Conservation (phyloP, 2,113 vertebrate genomes). For the Siniperca knerii region DNA sequence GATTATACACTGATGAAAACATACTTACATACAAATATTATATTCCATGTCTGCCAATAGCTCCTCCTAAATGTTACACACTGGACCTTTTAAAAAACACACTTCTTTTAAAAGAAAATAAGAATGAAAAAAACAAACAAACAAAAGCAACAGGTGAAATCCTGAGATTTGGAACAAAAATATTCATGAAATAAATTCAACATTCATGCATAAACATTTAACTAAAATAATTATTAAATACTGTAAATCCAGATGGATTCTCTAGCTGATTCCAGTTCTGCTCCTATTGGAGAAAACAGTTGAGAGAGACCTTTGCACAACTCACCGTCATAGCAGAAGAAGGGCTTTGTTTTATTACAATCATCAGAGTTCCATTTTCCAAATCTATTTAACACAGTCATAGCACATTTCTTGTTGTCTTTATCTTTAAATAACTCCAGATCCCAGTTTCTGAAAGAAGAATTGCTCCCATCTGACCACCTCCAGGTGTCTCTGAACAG, state of each 20-base stretch:
- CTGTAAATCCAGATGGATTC: neutral
- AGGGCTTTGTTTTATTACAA: fast-evolving
- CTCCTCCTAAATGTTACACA: too few relatives aligned
- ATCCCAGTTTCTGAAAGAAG: conserved; percentile 32
- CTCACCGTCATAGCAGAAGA: conserved; percentile 52
- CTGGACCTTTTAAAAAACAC: too few relatives aligned
- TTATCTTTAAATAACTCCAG: fast-evolving
- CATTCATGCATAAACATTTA: neutral
- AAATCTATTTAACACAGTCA: fast-evolving
- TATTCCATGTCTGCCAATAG: too few relatives aligned
- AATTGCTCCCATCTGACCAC: neutral
- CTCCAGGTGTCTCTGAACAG: conserved; percentile 30
- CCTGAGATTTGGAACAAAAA: neutral
- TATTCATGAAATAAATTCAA: neutral
- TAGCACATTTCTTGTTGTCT: fast-evolving
- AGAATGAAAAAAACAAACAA: too few relatives aligned
- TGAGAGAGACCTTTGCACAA: neutral
- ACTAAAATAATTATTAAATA: neutral
- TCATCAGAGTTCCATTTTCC: fast-evolving
- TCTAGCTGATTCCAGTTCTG: neutral
- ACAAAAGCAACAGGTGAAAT: neutral
- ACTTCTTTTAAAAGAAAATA: too few relatives aligned
- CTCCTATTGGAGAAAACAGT: neutral
- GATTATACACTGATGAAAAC: too few relatives aligned
- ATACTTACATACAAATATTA: too few relatives aligned